Base-by-base conservation (phyloP, 2,113 vertebrate genomes). In the Pseudois nayaur region DNA sequence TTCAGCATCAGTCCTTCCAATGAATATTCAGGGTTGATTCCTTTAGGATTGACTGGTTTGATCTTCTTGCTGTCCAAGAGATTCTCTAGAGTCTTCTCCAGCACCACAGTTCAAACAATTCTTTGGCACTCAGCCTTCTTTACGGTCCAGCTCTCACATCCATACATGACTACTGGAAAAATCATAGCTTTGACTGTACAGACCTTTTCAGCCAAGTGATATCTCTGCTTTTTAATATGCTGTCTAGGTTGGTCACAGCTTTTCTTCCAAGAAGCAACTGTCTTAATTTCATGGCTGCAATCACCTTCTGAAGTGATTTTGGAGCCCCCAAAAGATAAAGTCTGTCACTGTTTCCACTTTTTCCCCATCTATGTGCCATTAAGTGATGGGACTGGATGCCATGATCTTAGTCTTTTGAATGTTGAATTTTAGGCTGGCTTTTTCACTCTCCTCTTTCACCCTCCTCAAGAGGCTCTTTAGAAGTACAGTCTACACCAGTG, bases 291-390 rank as follows among this genome's bases (percentile, higher is more conserved):
- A 71, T 71, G n/a, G n/a, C 67, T 71, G 19, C 67, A 71, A 3
- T 71, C 67, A 36, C n/a, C 2, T 40, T 23, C n/a, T 71, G 67
- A 12, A 71, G n/a, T 40, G 19, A 71, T 40, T 71, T 71, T 36
- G n/a, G n/a, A 40, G 67, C 19, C n/a, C n/a, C 1, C 0, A 0
- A 11, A 71, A 40, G 6, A 71, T 71, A 11, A 71, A 12, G n/a
- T 36, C n/a, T 71, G n/a, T 21, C 67, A 40, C 19, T 71, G 67
- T 71, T 71, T 71, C n/a, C 67, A 71, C n/a, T 71, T 12, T 36
- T 71, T 40, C 19, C 9, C n/a, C 19, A 40, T 40, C 10, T 71
- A 12, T 71, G 9, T 71, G n/a, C 67, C 67, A 40, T 71, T 23
- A 71, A 71, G 67, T 23, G 5, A 71, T 40, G n/a, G n/a, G 19